Evolutionary conservation across 2,113 vertebrate species (phyloP).

Genomic region (Cebidichthys violaceus): DNA sequence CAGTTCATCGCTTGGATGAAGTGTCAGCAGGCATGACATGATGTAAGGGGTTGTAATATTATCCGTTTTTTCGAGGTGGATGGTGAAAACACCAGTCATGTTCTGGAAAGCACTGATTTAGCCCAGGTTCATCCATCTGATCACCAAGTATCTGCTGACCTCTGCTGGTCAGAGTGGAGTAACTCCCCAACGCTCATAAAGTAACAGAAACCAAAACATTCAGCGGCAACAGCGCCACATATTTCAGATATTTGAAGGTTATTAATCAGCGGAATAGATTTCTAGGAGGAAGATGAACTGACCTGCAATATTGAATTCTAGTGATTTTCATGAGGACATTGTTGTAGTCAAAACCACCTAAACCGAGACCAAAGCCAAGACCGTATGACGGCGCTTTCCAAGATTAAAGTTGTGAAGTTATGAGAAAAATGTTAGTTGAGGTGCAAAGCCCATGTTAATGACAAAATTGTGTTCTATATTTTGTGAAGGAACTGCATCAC

Average conservation of each 20-base stretch:
- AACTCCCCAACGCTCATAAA: neutral
- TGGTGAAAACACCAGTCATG: neutral
- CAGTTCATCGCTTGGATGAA: neutral
- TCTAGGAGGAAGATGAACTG: neutral
- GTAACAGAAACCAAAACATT: neutral
- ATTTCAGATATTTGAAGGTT: neutral
- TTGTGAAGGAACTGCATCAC: too few species aligned
- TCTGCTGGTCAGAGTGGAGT: conserved; percentile 63
- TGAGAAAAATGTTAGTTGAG: too few species aligned
- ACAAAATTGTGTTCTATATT: too few species aligned
- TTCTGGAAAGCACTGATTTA: neutral
- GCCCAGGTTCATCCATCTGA: neutral
- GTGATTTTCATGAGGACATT: neutral
- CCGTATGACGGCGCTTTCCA: too few species aligned
- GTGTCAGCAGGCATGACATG: neutral
- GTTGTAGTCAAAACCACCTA: too few species aligned
- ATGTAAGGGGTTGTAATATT: neutral
- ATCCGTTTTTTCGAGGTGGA: neutral
- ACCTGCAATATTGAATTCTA: neutral
- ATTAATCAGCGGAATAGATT: neutral
- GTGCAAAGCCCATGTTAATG: too few species aligned
- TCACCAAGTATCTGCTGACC: conserved; percentile 63
- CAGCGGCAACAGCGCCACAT: neutral
- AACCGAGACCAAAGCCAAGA: too few species aligned
- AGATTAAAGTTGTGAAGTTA: too few species aligned